phyloP scores from a whole-genome alignment of 2,888 invertebrate genomes.

The Dasypogon diadema region DNA sequence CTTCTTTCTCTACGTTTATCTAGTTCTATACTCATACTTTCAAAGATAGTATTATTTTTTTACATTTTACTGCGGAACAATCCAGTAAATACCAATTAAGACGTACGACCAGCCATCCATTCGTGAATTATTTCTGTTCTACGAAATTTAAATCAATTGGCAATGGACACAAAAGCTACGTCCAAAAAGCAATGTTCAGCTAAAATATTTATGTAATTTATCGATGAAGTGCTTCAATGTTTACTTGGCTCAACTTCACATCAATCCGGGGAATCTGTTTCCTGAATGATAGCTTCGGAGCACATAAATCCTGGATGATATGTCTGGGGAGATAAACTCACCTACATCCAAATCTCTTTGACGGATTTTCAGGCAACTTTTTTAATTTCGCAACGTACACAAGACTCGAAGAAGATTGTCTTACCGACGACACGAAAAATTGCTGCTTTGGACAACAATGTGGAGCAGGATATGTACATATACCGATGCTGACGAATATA shows the following conservation, averaged over 20 bases:
- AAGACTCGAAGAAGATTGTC: background rate
- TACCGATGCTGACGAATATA: slow-evolving; percentile 1
- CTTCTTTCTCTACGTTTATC: too few species aligned
- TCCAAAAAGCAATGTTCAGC: too few species aligned
- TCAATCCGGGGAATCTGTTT: slow-evolving; percentile 19
- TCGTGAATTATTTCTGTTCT: too few species aligned
- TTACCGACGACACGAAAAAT: slow-evolving; percentile 1
- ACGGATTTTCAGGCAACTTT: slow-evolving; percentile 15
- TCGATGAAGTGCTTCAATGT: background rate
- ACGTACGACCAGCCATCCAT: too few species aligned
- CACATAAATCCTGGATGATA: slow-evolving; percentile 9
- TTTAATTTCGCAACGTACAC: slow-evolving; percentile 11
- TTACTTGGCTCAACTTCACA: background rate
- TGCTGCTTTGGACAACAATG: background rate
- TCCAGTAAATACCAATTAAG: too few species aligned
- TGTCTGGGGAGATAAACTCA: background rate
- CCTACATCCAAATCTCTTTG: background rate
- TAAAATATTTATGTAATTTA: slow-evolving; percentile 20
- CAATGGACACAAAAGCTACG: too few species aligned
- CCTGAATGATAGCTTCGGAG: slow-evolving; percentile 4
- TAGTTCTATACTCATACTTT: too few species aligned
- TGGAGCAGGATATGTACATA: background rate
- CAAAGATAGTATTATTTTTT: too few species aligned
- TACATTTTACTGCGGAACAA: too few species aligned
- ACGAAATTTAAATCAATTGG: too few species aligned